These are phyloP conservation scores for Hirundo rustica DNA, from an alignment of 2,797 vertebrate species.

Conservation along the genomic window DNA sequence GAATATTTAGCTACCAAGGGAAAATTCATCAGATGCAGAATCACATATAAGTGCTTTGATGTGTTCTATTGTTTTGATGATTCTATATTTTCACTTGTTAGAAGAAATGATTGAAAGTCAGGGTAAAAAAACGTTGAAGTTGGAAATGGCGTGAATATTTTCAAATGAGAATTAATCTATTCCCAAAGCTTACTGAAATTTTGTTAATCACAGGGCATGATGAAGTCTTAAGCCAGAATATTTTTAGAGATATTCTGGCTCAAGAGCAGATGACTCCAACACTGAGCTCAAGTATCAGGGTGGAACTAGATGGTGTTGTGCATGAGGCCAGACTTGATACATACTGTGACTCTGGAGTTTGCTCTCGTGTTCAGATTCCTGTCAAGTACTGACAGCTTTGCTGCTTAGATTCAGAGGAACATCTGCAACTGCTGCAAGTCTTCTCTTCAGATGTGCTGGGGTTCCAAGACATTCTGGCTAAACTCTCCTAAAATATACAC, in stretches of 20 bases:
- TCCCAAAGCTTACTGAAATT: not conserved
- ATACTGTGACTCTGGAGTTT: not conserved
- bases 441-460: not conserved
- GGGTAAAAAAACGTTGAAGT: not conserved
- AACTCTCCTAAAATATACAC: not conserved
- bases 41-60: not conserved
- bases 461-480: not conserved
- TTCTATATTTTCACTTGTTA: not conserved
- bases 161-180: not conserved
- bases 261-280: not conserved
- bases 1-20: not conserved
- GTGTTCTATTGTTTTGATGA: not conserved
- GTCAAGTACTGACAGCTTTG: not conserved
- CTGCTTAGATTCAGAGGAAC: not conserved
- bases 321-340: not conserved
- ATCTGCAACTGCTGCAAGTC: not conserved
- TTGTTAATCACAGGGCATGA: not conserved
- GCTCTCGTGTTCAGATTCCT: not conserved
- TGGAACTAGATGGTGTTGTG: not conserved
- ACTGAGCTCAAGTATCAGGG: not conserved
- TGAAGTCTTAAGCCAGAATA: not conserved
- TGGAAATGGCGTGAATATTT: not conserved
- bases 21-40: not conserved
- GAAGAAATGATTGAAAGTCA: not conserved
- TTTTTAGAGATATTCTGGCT: not conserved